These are phyloP conservation scores for Falco biarmicus DNA, from an alignment of 2,797 vertebrate species.

Conservation along the genomic window DNA sequence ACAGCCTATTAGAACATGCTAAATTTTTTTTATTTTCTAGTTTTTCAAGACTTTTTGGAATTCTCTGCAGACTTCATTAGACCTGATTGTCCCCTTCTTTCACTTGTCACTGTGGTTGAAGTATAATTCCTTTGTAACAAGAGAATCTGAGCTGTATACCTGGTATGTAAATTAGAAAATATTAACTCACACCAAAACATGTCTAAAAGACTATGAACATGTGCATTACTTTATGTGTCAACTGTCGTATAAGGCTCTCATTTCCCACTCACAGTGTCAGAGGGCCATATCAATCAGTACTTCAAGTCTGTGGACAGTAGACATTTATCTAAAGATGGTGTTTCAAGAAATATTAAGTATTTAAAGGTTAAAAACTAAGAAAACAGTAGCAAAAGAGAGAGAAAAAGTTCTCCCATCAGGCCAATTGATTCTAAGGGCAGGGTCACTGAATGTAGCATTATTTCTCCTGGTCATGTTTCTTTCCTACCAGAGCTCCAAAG, in stretches of 20 bases:
- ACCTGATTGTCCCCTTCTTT: neutral
- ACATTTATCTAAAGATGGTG: conserved; percentile 45
- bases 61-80: neutral
- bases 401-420: conserved; percentile 76
- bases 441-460: conserved; percentile 95
- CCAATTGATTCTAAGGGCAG: conserved; percentile 82
- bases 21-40: neutral
- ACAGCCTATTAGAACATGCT: neutral
- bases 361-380: conserved; percentile 81
- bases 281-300: neutral
- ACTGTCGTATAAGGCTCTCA: neutral
- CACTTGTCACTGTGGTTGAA: neutral
- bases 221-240: conserved; percentile 1
- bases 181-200: neutral
- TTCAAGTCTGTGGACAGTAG: neutral
- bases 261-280: neutral
- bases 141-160: neutral
- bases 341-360: conserved; percentile 74
- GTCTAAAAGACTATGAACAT: conserved; percentile 33
- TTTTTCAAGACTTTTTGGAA: neutral
- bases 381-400: conserved; percentile 78
- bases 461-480: conserved; percentile 90
- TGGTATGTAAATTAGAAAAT: neutral
- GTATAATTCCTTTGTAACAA: neutral
- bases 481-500: conserved; percentile 92